Conservation (phyloP, 2,113 vertebrate genomes). For the Strix uralensis region DNA sequence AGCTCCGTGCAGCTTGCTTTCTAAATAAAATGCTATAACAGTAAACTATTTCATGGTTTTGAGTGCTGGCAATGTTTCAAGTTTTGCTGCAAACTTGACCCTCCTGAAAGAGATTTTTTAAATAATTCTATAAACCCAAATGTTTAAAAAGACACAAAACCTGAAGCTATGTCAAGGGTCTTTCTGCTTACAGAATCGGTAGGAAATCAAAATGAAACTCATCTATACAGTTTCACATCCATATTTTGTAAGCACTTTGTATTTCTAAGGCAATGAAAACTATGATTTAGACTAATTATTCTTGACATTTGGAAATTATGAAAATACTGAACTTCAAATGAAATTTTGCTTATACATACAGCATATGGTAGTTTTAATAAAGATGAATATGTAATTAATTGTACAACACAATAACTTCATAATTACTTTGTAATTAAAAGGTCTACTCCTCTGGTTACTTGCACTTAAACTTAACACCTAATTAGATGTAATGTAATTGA, state of each 20-base stretch:
- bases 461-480: not conserved
- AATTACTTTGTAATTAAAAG: conserved; percentile 30
- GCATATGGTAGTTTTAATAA: not conserved
- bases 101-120: not conserved
- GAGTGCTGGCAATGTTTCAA: not conserved
- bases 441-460: not conserved
- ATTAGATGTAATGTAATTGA: not conserved
- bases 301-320: not conserved
- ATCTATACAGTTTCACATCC: not conserved
- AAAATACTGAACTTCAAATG: conserved; percentile 1
- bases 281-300: not conserved
- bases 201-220: not conserved
- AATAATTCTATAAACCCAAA: not conserved
- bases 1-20: not conserved
- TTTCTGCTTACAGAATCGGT: not conserved
- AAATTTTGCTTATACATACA: not conserved
- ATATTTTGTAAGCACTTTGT: not conserved
- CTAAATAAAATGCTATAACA: not conserved
- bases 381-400: not conserved
- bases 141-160: not conserved
- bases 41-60: not conserved
- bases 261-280: not conserved
- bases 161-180: not conserved
- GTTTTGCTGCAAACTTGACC: not conserved
- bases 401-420: not conserved